These are phyloP conservation scores for Cosmia pyralina DNA, from an alignment of 2,888 invertebrate species.

Conservation along the genomic window DNA sequence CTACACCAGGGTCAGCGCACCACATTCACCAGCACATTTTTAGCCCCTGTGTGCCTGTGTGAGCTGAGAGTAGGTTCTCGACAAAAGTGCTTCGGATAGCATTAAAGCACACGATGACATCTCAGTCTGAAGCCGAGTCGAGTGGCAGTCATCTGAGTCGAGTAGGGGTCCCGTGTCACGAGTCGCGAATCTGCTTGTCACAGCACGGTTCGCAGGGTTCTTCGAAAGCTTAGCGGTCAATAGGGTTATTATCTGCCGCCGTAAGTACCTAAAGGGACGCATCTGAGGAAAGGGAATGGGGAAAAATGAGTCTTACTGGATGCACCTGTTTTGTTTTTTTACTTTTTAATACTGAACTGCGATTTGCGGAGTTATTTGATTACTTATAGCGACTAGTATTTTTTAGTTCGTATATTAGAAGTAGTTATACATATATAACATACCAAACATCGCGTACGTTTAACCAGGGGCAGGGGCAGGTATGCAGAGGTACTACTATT, in stretches of 20 bases:
- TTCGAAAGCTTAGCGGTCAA: conserved; percentile 21
- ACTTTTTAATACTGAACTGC: background rate
- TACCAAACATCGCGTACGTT: background rate
- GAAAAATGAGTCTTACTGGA: background rate
- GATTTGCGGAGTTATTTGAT: background rate
- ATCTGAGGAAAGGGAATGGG: background rate
- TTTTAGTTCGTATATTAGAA: background rate
- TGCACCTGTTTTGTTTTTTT: background rate
- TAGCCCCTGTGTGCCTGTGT: background rate
- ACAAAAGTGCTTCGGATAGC: background rate
- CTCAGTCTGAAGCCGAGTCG: conserved; percentile 25
- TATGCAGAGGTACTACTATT: too few relatives aligned
- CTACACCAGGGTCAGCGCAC: background rate
- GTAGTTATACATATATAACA: background rate
- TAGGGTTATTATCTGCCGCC: background rate
- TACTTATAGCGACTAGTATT: background rate
- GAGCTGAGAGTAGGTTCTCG: background rate
- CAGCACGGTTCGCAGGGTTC: conserved; percentile 25
- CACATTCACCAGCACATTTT: background rate
- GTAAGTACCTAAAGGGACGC: background rate
- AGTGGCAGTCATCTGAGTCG: conserved; percentile 40
- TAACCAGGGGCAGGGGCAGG: background rate
- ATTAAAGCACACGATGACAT: conserved; percentile 7
- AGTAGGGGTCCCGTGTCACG: conserved; percentile 30
- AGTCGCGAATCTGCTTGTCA: conserved; percentile 22